Evolutionary conservation across 2,797 vertebrate genomes (phyloP), one percentile per base, ranked within the genome.

Genomic region (Pteropus rufus): DNA sequence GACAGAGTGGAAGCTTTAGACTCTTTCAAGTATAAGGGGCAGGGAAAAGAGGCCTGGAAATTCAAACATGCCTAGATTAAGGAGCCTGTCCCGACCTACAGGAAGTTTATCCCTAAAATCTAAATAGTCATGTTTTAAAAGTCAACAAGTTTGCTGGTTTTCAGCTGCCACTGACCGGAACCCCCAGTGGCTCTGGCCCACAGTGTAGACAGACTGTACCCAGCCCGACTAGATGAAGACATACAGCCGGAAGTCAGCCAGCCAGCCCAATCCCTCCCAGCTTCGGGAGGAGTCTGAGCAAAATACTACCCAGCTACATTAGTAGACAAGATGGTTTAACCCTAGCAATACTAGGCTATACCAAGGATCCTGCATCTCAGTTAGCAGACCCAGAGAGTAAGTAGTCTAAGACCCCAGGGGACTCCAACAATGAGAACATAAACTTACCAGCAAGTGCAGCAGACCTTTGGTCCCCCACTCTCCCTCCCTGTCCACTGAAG

Each of bases 21-120:
- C 96, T 97, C 97, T 97, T 98, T 98, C 91, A 98, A 98, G 98
- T 96, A 97, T 90, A 97, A 97, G 98, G 97, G 96, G 96, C 97
- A 97, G 98, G 97, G 97, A 98, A 98, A 98, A 95, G 96, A 98
- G 98, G 97, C 97, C 94, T 98, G 97, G 98, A 98, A 98, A 98
- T 96, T 98, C 97, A 98, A 98, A 98, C 97, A 98, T 31, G 97
- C 97, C 88, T 95, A 97, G 69, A 93, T 96, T 97, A 98, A 98
- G 98, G 97, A 98, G 97, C 96, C 96, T 98, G 96, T 96, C 90
- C 98, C 98, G 97, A 98, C 96, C 92, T 97, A 97, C 98, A 99
- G 98, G 98, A 99, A 98, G 98, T 98, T 99, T 98, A 99, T 98
- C 96, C 97, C 96, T 97, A 97, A 98, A 97, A 98, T 98, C 98